Base-by-base conservation (phyloP, 2,113 vertebrate genomes). In the Saguinus imperator region DNA sequence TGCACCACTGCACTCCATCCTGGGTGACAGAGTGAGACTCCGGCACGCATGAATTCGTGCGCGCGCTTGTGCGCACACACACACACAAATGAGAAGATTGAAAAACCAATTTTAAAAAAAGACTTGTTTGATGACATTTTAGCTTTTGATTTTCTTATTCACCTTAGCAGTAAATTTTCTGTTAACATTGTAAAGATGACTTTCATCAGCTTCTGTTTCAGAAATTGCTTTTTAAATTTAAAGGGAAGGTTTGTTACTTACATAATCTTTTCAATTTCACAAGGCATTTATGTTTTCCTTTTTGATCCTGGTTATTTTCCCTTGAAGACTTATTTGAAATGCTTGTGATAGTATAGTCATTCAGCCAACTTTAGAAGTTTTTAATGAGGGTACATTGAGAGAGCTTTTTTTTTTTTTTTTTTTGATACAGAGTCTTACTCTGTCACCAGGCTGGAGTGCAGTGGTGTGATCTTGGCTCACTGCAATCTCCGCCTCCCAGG, bases 191-290 rank as follows among this genome's bases (percentile, higher is more conserved):
- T 85, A 37, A 84, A 77, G 58, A 68, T 80, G 64, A 92, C 57
- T 91, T 57, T 87, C 21, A 88, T 95, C 66, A 55, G 70, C 18
- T 55, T 84, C n/a, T 68, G 32, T 93, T 96, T 94, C n/a, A 89
- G 35, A 91, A 90, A 45, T 80, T 92, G 35, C 50, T 87, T 61
- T 84, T 92, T 37, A 81, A 97, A 70, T 87, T 82, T 70, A 85
- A 86, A 91, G 21, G 37, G 27, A 83, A 95, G 29, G 7, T 32
- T 84, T 95, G 6, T 87, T 87, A 32, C 5, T 90, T 87, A 29
- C 4, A 40, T 75, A 88, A 87, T 92, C 52, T 66, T 91, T n/a
- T 96, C 40, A 8, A 3, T 83, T 64, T 88, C 50, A 76, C 23
- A 45, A 45, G 68, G 32, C 52, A 57, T 92, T 95, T 91, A n/a